phyloP scores from a whole-genome alignment of 2,113 vertebrate genomes.

The Callithrix jacchus region DNA sequence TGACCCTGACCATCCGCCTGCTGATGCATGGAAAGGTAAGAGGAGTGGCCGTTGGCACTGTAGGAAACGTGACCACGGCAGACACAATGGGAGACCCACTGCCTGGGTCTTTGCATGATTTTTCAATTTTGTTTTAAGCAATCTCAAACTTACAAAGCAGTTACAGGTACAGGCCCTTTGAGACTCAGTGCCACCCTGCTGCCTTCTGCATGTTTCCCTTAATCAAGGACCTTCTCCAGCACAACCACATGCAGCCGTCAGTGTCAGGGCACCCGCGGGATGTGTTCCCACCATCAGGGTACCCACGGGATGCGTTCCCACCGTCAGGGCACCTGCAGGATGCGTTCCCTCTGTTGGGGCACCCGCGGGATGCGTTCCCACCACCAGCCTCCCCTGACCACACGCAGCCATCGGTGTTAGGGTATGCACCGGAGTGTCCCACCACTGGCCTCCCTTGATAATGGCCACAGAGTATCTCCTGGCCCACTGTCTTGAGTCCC shows the following conservation, averaged over 20 bases:
- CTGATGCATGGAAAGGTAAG: constrained; percentile 98
- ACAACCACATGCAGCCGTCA: background rate
- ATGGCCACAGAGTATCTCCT: background rate
- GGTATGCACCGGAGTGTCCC: background rate
- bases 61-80: background rate
- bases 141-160: background rate
- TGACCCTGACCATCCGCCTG: constrained; percentile 98
- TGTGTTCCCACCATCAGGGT: background rate
- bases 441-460: too few relatives aligned
- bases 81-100: background rate
- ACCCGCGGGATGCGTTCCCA: background rate
- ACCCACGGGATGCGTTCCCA: background rate
- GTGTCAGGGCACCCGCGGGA: background rate
- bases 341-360: background rate
- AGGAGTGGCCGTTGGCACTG: background rate
- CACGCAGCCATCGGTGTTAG: background rate
- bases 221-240: rapidly evolving
- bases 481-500: background rate
- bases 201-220: rapidly evolving
- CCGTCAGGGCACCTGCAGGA: background rate
- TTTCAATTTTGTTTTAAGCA: background rate
- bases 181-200: background rate
- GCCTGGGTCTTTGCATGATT: too few relatives aligned
- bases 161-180: background rate
- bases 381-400: too few relatives aligned